Percentiles rank a stretch among this genome's conserved stretches.
phyloP scores from a whole-genome alignment of 30 jellyfish, hydroid and myxozoan genomes.

The Pseudorhiza aurosa region DNA sequence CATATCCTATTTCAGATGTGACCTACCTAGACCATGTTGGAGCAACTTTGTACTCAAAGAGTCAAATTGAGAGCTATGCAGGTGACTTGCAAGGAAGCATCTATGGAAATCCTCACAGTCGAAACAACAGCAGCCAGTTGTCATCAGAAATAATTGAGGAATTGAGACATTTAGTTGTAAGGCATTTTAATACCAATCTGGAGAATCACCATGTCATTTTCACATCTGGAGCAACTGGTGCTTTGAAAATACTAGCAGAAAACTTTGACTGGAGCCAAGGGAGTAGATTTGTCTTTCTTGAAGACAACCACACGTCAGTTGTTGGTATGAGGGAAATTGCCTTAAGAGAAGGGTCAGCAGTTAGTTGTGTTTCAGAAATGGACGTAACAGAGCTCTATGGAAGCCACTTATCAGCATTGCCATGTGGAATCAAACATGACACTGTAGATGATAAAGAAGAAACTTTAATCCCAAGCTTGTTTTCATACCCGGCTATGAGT shows the following conservation, averaged over 20 bases:
- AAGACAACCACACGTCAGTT: constrained; percentile 70
- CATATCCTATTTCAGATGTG: too few relatives aligned
- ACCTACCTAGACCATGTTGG: constrained; percentile 61
- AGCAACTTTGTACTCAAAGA: constrained; percentile 53
- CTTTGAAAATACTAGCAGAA: constrained; percentile 54
- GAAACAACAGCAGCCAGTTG: constrained; percentile 30
- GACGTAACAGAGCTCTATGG: too few relatives aligned
- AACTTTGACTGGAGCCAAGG: constrained; percentile 25
- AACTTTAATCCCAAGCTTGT: neutral
- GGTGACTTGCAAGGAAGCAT: constrained; percentile 5
- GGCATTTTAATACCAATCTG: constrained; percentile 54
- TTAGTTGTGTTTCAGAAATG: constrained; percentile 33
- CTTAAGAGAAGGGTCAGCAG: constrained; percentile 1
- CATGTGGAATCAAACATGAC: too few relatives aligned
- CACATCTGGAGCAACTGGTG: constrained; percentile 76
- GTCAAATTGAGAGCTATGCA: constrained; percentile 22
- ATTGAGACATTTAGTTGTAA: constrained; percentile 48
- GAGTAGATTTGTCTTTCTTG: constrained; percentile 38
- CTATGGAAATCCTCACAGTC: constrained; percentile 74
- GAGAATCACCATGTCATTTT: constrained; percentile 60
- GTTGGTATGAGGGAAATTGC: constrained; percentile 70
- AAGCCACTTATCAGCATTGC: too few relatives aligned
- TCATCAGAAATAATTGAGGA: constrained; percentile 48
- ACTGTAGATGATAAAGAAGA: neutral
- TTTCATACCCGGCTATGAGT: constrained; percentile 73